Evolutionary conservation across 2,113 vertebrate species (phyloP).

Genomic region (Spheniscus mendiculus): DNA sequence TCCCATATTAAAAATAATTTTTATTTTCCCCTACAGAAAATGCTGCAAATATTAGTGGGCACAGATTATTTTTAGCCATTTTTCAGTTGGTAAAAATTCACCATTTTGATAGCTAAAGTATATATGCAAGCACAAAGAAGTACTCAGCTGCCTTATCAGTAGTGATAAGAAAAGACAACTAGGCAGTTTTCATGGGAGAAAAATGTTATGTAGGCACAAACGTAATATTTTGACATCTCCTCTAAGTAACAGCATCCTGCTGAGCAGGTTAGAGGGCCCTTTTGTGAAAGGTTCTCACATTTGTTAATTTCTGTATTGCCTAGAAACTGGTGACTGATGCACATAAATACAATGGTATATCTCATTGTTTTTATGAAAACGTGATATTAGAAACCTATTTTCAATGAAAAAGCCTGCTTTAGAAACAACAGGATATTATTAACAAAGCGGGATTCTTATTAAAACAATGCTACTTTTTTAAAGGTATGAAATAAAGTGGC

Average conservation of each 20-base stretch:
- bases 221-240: not conserved
- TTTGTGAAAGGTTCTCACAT: not conserved
- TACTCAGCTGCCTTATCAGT: not conserved
- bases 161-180: not conserved
- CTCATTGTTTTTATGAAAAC: not conserved
- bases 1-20: too few relatives aligned
- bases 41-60: accelerated
- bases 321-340: not conserved
- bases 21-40: not conserved
- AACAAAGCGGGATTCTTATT: not conserved
- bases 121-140: not conserved
- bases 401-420: not conserved
- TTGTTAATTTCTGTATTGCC: not conserved
- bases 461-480: not conserved
- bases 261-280: not conserved
- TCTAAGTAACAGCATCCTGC: not conserved
- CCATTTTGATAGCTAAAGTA: not conserved
- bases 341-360: not conserved
- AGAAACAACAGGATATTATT: not conserved
- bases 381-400: not conserved
- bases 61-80: not conserved
- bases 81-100: not conserved
- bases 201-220: not conserved
- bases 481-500: not conserved
- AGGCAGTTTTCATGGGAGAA: not conserved